Evolutionary conservation across 2,113 vertebrate genomes (phyloP).

Genomic region (Miniopterus natalensis): DNA sequence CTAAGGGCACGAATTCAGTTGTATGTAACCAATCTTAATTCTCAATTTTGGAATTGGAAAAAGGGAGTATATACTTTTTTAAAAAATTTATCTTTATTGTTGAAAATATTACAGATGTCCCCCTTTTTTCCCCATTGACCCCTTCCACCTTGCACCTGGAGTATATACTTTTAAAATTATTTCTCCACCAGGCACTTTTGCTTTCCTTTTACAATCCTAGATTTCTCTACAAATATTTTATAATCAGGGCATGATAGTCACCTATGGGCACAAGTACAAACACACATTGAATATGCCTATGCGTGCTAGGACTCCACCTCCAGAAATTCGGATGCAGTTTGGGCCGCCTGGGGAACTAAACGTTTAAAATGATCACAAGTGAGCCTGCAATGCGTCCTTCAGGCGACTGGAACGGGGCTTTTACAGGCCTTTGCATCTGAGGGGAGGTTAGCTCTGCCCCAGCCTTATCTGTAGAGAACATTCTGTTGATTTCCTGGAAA

Average conservation of each 20-base stretch:
- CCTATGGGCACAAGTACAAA: neutral
- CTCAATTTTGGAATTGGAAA: neutral
- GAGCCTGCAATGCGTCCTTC: neutral
- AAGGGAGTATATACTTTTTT: neutral
- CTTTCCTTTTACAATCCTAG: neutral
- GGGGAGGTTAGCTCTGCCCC: neutral
- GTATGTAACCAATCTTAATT: neutral
- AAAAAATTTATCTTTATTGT: too few relatives aligned
- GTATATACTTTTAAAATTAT: neutral
- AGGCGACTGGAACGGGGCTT: neutral
- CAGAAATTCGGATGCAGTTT: slow-evolving; percentile 17
- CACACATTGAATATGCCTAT: neutral
- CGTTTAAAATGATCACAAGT: neutral
- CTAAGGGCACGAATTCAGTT: neutral
- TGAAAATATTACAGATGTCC: too few relatives aligned
- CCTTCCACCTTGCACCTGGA: too few relatives aligned
- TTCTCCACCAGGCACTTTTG: neutral
- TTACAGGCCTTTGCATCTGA: neutral
- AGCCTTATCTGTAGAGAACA: neutral
- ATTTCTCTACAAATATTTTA: neutral
- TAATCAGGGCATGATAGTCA: neutral
- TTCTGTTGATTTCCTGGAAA: neutral
- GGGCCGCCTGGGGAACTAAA: neutral
- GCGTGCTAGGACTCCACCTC: neutral
- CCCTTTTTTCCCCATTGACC: too few relatives aligned